phyloP scores from a whole-genome alignment of 2,888 invertebrate species.

The Ommatoiulus sabulosus region DNA sequence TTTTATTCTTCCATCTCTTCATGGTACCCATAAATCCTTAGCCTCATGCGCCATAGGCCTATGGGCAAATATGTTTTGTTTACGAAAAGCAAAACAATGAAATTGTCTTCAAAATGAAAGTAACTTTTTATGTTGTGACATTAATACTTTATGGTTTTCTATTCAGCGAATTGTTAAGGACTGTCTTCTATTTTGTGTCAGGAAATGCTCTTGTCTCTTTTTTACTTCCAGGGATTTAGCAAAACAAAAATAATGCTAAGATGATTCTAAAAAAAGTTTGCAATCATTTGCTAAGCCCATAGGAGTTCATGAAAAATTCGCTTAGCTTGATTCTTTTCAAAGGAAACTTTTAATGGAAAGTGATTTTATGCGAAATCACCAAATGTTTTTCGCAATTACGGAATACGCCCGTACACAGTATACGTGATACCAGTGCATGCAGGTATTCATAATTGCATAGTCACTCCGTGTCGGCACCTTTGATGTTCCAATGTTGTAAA shows the following conservation, averaged over 20 bases:
- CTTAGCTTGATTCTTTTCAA: background rate
- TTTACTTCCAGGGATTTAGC: background rate
- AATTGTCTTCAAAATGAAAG: slow-evolving; percentile 14
- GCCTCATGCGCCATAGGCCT: background rate
- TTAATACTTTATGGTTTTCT: background rate
- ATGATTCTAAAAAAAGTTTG: background rate
- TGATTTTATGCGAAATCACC: no score
- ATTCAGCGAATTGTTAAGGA: background rate
- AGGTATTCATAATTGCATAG: no score
- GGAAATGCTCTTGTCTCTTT: background rate
- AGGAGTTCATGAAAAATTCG: background rate
- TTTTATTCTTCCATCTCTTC: slow-evolving; percentile 23
- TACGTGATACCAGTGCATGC: no score
- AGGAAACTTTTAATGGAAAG: background rate
- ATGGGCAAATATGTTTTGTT: slow-evolving; percentile 11
- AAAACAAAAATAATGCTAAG: background rate
- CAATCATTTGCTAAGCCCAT: background rate
- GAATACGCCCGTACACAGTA: no score
- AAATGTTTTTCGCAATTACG: no score
- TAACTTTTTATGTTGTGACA: background rate
- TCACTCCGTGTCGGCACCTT: no score
- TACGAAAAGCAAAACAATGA: background rate
- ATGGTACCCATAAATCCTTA: background rate
- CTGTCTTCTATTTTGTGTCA: background rate
- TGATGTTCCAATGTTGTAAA: no score